Base-by-base conservation (phyloP, 30 jellyfish, hydroid and myxozoan species). In the Turritopsis dohrnii region DNA sequence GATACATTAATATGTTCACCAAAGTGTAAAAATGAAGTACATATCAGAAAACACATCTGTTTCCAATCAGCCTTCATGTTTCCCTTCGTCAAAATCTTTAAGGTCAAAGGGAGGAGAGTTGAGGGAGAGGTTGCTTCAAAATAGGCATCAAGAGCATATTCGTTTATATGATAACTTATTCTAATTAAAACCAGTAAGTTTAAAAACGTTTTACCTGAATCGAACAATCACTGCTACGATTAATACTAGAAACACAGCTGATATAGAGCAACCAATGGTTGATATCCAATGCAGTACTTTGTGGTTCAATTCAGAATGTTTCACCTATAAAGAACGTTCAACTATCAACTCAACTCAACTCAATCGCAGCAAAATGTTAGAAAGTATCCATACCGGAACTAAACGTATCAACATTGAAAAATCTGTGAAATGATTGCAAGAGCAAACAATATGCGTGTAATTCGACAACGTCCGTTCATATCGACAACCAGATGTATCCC, bases 341-440 rank as follows among this genome's bases (percentile, higher is more conserved):
- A n/a, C n/a, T n/a, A n/a, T n/a, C n/a, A n/a, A n/a, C n/a, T n/a
- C n/a, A n/a, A n/a, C n/a, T n/a, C n/a, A n/a, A n/a, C n/a, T n/a
- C n/a, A n/a, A n/a, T n/a, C n/a, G n/a, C n/a, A n/a, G n/a, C n/a
- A n/a, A n/a, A n/a, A n/a, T n/a, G n/a, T n/a, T n/a, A n/a, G n/a
- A n/a, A n/a, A n/a, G n/a, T n/a, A n/a, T 13, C 60, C 60, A 41
- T 41, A 41, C 60, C 60, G 60, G 60, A 41, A 41, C 60, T 23
- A 74, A 28, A 21, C 20, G 16, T 30, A 74, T 19, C 71, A 74
- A 29, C 41, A 74, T 41, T 74, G 83, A 74, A 29, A 74, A 74
- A 74, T 74, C 83, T 72, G 83, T 74, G 19, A 74, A 74, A 74
- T 74, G 83, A 29, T 74, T 74, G 65, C 83, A 74, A 74, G 41